Evolutionary conservation across 2,797 vertebrate genomes (phyloP).

Genomic region (Microctenopoma lineatum): DNA sequence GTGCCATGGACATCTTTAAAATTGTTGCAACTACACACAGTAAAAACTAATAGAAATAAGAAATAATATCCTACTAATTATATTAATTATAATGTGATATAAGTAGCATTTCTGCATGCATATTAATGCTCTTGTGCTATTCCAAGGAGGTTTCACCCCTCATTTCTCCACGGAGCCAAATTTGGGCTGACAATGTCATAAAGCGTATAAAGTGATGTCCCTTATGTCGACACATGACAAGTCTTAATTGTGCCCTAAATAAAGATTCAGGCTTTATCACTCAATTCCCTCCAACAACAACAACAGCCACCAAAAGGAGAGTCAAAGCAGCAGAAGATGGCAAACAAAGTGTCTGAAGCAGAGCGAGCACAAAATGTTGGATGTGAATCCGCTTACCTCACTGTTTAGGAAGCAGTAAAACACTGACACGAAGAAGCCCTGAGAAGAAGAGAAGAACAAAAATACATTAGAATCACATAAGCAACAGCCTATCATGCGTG

Average conservation of each 20-base stretch:
- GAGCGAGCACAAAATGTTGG: conserved; percentile 26
- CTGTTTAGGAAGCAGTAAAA: conserved; percentile 99
- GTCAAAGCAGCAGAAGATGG: conserved; percentile 4
- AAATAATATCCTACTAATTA: no score
- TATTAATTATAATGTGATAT: not conserved
- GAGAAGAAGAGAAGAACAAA: conserved; percentile 36
- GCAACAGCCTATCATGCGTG: conserved; percentile 39
- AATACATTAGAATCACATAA: conserved; percentile 15
- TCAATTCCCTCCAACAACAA: conserved; percentile 25
- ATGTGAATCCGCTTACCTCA: conserved; percentile 87
- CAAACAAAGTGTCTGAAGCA: conserved; percentile 13
- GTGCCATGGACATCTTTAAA: no score
- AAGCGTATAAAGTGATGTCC: conserved; percentile 65
- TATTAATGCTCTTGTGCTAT: conserved; percentile 37
- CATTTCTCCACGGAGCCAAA: conserved; percentile 49
- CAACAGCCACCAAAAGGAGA: conserved; percentile 43
- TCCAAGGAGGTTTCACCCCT: conserved; percentile 45
- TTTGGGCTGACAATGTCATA: conserved; percentile 62
- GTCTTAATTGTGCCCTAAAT: conserved; percentile 68
- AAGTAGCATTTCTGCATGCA: conserved; percentile 7
- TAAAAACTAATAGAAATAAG: no score
- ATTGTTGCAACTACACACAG: no score
- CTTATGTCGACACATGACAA: conserved; percentile 58
- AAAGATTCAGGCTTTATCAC: conserved; percentile 29
- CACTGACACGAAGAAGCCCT: conserved; percentile 99